phyloP scores from a whole-genome alignment of 2,888 invertebrate species.

The Morinoia aosen region DNA sequence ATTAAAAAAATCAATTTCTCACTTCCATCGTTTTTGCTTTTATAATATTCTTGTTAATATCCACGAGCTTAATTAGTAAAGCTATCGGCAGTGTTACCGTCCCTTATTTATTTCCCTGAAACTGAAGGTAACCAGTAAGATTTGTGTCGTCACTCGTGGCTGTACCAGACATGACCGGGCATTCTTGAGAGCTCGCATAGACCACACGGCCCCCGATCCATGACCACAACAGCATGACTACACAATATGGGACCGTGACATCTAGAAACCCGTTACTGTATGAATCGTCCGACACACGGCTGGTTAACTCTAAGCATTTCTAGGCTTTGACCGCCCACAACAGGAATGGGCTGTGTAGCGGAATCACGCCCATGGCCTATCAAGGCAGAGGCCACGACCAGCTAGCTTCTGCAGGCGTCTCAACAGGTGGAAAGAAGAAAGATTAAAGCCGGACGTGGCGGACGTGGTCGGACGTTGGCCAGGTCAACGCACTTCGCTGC shows the following conservation, averaged over 20 bases:
- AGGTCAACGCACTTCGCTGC: slow-evolving; percentile 41
- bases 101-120: background rate
- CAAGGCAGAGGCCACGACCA: slow-evolving; percentile 8
- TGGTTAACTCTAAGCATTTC: background rate
- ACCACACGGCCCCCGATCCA: background rate
- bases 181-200: background rate
- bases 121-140: background rate
- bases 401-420: background rate
- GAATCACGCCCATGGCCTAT: background rate
- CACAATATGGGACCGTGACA: background rate
- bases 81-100: background rate
- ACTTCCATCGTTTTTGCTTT: too few species aligned
- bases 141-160: background rate
- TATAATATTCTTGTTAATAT: too few species aligned
- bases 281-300: background rate
- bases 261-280: background rate
- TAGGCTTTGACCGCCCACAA: background rate
- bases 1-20: too few species aligned
- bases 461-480: slow-evolving; percentile 19
- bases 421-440: slow-evolving; percentile 34
- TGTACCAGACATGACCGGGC: background rate
- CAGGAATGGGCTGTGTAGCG: background rate
- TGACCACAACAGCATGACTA: background rate
- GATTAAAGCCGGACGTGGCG: background rate
- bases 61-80: background rate